phyloP scores from a whole-genome alignment of 2,797 vertebrate species.

The Capromys pilorides region DNA sequence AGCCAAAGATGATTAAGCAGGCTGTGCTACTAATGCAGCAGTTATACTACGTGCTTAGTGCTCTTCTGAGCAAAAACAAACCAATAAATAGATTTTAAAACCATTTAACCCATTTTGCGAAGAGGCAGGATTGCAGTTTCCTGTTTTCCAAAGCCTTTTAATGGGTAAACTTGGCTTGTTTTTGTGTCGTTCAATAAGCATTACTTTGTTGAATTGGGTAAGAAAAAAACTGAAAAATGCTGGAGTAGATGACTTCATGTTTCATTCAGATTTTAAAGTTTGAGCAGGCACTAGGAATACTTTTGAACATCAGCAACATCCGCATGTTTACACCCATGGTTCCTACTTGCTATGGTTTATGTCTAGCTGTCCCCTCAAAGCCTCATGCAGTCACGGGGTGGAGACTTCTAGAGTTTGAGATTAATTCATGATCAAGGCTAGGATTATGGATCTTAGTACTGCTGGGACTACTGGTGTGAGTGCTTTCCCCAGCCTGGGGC shows the following conservation, averaged over 20 bases:
- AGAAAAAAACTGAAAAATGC: neutral
- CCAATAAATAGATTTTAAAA: constrained; percentile 2
- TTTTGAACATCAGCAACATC: neutral
- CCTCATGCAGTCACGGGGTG: no score
- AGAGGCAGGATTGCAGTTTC: neutral
- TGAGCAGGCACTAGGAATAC: neutral
- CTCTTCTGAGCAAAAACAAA: constrained; percentile 1
- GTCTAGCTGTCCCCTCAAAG: no score
- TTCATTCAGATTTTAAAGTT: neutral
- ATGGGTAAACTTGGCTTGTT: neutral
- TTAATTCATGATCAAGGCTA: no score
- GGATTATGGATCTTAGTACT: no score
- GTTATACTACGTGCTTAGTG: neutral
- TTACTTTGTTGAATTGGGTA: neutral
- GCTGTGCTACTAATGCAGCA: neutral
- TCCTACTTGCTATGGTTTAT: no score
- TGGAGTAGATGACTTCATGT: neutral
- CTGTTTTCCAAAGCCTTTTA: neutral
- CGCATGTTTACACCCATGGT: neutral
- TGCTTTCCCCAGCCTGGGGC: no score
- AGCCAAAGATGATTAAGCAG: neutral
- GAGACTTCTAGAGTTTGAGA: no score
- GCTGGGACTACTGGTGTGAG: no score
- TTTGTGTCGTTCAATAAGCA: neutral
- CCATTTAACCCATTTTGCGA: neutral